These are phyloP conservation scores for Pristiophorus japonicus DNA, from an alignment of 2,113 vertebrate species.

Conservation along the genomic window DNA sequence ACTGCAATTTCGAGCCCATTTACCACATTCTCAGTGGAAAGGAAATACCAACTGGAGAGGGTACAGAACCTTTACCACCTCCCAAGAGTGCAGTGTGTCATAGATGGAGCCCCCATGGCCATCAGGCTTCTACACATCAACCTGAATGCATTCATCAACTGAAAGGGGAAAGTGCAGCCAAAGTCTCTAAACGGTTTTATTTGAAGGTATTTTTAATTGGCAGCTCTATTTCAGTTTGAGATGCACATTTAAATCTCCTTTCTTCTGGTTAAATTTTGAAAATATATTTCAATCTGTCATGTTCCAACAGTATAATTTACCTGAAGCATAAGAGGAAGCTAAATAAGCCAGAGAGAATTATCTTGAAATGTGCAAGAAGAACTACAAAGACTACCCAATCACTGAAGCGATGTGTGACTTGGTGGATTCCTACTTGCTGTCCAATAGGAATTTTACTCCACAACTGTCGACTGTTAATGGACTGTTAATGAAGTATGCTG, in stretches of 20 bases:
- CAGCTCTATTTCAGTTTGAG: neutral
- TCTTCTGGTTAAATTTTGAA: conserved; percentile 18
- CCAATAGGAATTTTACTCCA: neutral
- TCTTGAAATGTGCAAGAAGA: neutral
- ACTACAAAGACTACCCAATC: neutral
- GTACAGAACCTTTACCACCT: neutral
- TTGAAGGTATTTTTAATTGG: conserved; percentile 6
- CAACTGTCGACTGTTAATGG: neutral
- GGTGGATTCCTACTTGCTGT: neutral
- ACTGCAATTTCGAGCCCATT: neutral
- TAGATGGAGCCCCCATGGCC: neutral
- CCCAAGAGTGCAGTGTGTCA: neutral
- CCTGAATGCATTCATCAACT: neutral
- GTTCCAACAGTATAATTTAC: neutral
- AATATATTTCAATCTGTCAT: neutral
- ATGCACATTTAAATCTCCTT: neutral
- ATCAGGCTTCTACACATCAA: neutral
- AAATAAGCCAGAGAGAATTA: neutral
- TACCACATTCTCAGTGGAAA: neutral
- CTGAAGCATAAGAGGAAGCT: neutral
- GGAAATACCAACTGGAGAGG: neutral
- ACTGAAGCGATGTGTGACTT: neutral
- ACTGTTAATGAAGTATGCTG: neutral
- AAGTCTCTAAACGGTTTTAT: neutral
- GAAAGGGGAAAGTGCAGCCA: neutral